Percentiles rank a stretch among this genome's conserved stretches.
These are phyloP conservation scores for Drosophila ambigua DNA, from an alignment of 1,140 invertebrate genomes.

Conservation along the genomic window DNA sequence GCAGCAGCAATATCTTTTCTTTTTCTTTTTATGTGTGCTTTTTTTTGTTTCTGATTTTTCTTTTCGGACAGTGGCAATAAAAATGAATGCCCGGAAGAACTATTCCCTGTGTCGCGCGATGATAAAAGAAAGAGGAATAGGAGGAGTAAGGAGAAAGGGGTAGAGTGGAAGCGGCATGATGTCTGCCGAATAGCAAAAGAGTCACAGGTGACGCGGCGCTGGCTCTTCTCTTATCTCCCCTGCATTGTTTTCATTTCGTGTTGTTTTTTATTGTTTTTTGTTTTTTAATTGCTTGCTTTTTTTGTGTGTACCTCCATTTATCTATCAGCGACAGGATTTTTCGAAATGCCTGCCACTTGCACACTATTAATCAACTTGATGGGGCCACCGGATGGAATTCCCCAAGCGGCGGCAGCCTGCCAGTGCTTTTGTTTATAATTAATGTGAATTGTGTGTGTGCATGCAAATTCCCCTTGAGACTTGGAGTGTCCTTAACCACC, in stretches of 20 bases:
- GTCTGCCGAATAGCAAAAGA: neutral
- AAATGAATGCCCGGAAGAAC: constrained; percentile 65
- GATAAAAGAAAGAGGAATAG: constrained; percentile 37
- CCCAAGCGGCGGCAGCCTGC: constrained; percentile 21
- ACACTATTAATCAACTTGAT: constrained; percentile 80
- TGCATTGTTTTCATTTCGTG: neutral
- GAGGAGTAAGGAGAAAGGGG: neutral
- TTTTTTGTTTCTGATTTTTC: neutral
- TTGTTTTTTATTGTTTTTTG: constrained; percentile 35
- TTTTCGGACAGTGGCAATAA: constrained; percentile 64
- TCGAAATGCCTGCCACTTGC: constrained; percentile 58
- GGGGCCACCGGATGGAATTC: constrained; percentile 30
- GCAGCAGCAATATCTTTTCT: constrained; percentile 9
- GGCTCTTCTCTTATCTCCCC: neutral
- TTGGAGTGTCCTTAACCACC: constrained; percentile 10
- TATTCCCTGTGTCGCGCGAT: constrained; percentile 49
- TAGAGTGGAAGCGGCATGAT: constrained; percentile 1
- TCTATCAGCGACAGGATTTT: constrained; percentile 57
- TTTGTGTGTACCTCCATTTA: constrained; percentile 41
- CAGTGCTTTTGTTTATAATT: constrained; percentile 72
- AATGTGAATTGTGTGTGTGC: constrained; percentile 56
- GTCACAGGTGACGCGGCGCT: constrained; percentile 58
- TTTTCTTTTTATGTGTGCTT: too few species aligned
- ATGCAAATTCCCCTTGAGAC: constrained; percentile 68
- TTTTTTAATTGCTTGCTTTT: constrained; percentile 71